These are phyloP conservation scores for Cottus gobio DNA, from an alignment of 2,113 vertebrate genomes.

Conservation along the genomic window DNA sequence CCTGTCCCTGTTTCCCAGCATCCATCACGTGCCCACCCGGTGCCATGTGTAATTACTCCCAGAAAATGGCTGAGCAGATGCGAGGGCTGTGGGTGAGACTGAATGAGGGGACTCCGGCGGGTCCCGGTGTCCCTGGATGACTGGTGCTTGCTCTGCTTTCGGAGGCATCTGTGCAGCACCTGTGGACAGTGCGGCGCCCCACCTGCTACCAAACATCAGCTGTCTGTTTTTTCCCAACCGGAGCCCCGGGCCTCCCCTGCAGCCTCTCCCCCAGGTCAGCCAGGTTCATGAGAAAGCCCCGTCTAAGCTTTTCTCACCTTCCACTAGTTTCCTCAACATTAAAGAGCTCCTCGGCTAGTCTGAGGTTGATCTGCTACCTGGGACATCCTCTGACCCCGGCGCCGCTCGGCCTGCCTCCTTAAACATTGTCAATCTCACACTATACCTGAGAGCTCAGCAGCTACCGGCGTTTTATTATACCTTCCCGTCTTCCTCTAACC, in stretches of 20 bases:
- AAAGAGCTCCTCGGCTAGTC: constrained; percentile 70
- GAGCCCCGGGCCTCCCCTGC: constrained; percentile 46
- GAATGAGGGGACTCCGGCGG: constrained; percentile 65
- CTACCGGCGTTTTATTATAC: constrained; percentile 71
- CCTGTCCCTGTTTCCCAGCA: constrained; percentile 68
- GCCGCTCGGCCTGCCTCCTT: constrained; percentile 67
- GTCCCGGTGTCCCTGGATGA: constrained; percentile 75
- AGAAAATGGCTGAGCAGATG: constrained; percentile 84
- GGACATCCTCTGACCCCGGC: constrained; percentile 73
- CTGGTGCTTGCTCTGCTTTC: constrained; percentile 73
- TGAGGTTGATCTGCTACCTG: constrained; percentile 71
- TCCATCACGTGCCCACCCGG: constrained; percentile 78
- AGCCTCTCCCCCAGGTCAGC: constrained; percentile 64
- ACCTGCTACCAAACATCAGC: constrained; percentile 73
- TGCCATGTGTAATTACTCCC: constrained; percentile 81
- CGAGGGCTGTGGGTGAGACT: constrained; percentile 76
- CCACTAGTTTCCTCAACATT: constrained; percentile 70
- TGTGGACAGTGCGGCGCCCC: constrained; percentile 76
- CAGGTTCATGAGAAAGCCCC: constrained; percentile 80
- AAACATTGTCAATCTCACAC: constrained; percentile 71
- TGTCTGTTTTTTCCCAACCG: constrained; percentile 55
- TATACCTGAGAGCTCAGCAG: constrained; percentile 61
- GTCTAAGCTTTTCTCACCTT: constrained; percentile 83
- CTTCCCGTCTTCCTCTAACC: constrained; percentile 60
- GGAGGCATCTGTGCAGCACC: constrained; percentile 84